These are phyloP conservation scores for Squalus acanthias DNA, from an alignment of 2,797 vertebrate species.

Conservation along the genomic window DNA sequence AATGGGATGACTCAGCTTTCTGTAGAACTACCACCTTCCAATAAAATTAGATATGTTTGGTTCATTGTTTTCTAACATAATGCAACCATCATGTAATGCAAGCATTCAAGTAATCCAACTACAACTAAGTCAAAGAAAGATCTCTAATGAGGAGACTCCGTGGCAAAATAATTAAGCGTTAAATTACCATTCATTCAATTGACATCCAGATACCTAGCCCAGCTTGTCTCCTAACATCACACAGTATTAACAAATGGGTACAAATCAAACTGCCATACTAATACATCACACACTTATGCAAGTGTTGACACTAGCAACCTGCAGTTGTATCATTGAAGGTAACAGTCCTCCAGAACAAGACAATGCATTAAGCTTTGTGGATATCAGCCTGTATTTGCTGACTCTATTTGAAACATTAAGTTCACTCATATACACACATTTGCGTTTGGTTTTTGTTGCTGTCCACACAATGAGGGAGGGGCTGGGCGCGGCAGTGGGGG, in stretches of 20 bases:
- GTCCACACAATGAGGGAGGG: conserved; percentile 25
- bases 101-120: not conserved
- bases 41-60: not conserved
- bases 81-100: not conserved
- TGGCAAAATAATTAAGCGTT: not conserved
- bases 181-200: not conserved
- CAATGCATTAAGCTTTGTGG: not conserved
- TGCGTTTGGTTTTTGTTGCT: conserved; percentile 7
- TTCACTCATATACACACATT: conserved; percentile 35
- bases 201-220: not conserved
- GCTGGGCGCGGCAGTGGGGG: not conserved
- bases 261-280: not conserved
- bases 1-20: not conserved
- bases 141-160: not conserved
- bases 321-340: not conserved
- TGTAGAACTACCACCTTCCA: not conserved
- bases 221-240: not conserved
- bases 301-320: not conserved
- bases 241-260: not conserved
- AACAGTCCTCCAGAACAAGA: not conserved
- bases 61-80: not conserved
- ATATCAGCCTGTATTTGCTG: not conserved
- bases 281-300: not conserved
- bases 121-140: not conserved
- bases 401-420: not conserved